Evolutionary conservation across 35 echinoderm and acorn worm genomes (phyloP), one percentile per base, ranked within the genome.

Genomic region (Chiridota heheva): DNA sequence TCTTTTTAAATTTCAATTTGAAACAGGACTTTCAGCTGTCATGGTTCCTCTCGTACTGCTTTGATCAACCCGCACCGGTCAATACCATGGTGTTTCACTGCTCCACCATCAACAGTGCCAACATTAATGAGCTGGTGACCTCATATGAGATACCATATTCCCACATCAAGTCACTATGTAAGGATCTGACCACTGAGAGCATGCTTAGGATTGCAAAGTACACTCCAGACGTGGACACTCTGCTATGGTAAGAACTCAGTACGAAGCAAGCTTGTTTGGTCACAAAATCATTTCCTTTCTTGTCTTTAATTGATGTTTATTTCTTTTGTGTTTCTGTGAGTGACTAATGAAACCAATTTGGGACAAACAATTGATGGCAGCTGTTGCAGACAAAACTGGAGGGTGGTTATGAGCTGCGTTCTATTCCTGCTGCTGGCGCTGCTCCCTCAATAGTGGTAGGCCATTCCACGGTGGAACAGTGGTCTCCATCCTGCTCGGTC

Each of bases 41-140:
- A n/a, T 96, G 93, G 93, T 96, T 96, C 57, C 72, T 96, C 8
- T 70, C 87, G 27, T 61, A 87, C 63, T 96, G 93, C 58, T 96
- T 87, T 84, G 93, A 88, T 46, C 78, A 58, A 32, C 30, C 82
- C 32, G 93, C 93, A 18, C 93, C 93, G 8, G 73, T 77, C 4
- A 61, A 58, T 3, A 82, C 82, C 30, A 51, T 96, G 70, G 93
- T 91, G 5, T 31, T 63, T 24, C 58, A 45, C 20, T 96, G 93
- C 57, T 29, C 41, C 10, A n/a, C 42, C 5, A 64, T 91, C 38
- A 91, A 55, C 31, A 33, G 40, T 16, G 93, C 82, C 30, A 96
- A 91, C 26, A 72, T 91, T 15, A 96, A 96, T 39, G 83, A 91
- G 46, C 15, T 96, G 26, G 59, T 96, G 4, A 25, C 42, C 2